Base-by-base conservation (phyloP, 2,113 vertebrate species). In the Neolamprologus hecqui region DNA sequence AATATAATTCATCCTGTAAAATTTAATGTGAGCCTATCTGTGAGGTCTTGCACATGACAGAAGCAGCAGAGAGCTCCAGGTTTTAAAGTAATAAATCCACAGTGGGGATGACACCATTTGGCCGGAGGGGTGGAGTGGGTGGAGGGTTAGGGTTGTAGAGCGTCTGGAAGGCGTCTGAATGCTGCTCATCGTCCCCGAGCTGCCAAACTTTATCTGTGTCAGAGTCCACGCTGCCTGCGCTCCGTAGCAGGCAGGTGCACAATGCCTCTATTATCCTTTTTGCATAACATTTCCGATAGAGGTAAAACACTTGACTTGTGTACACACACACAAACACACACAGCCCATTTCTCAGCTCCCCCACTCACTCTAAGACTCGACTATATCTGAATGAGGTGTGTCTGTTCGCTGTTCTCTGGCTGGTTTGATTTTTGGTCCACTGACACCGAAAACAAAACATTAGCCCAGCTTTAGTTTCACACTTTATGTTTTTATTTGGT, bases 181-280 rank as follows among this genome's bases (percentile, higher is more conserved):
- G 87, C 90, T 82, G 92, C 88, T 92, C 89, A 86, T 95, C 94
- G 63, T 87, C 75, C 28, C 35, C 1, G 54, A 90, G 91, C 94
- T 95, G 92, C 89, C 93, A 95, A 90, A 93, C 93, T 87, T 83
- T 58, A 85, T 94, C 91, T 93, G 92, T 84, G 92, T 91, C 91
- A 92, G 89, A 94, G 92, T 93, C 89, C 86, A 90, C 23, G 81
- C 88, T 75, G 80, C 77, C 87, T 83, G 63, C 83, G 28, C 84
- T 84, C 83, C 63, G 87, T 9, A 15, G 86, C 93, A 60, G 89
- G 90, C 93, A 94, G 94, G 94, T 95, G 94, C 93, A 96, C 93
- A 93, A 92, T 81, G 93, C 86, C 90, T 86, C 92, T 21, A 88
- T 93, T 93, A 92, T 93, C 60, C 77, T 79, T 85, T 92, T 88